phyloP scores from a whole-genome alignment of 1,140 invertebrate genomes.

The Drosophila teissieri region DNA sequence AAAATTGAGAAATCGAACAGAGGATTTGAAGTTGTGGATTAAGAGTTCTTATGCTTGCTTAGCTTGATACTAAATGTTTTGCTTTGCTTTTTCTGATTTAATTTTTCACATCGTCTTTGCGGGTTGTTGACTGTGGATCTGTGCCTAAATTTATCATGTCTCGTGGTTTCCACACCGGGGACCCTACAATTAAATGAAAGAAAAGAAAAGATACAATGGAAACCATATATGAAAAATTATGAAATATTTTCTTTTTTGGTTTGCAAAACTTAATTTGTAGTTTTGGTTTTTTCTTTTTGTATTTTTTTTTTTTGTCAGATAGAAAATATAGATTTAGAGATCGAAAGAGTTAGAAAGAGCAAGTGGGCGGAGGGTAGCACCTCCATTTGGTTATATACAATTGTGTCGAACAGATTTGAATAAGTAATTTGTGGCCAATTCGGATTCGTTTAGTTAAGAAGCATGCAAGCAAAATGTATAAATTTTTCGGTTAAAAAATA shows the following conservation, averaged over 20 bases:
- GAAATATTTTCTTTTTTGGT: constrained; percentile 55
- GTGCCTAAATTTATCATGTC: constrained; percentile 87
- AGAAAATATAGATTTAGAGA: constrained; percentile 50
- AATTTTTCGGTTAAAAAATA: constrained; percentile 57
- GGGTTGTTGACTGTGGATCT: constrained; percentile 85
- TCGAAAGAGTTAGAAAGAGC: constrained; percentile 36
- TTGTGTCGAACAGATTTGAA: constrained; percentile 29
- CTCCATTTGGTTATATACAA: constrained; percentile 44
- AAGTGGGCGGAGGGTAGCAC: constrained; percentile 18
- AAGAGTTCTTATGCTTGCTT: constrained; percentile 63
- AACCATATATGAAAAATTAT: constrained; percentile 84
- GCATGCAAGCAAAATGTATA: constrained; percentile 43
- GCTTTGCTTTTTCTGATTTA: constrained; percentile 83
- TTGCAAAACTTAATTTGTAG: constrained; percentile 52
- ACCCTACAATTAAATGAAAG: constrained; percentile 89
- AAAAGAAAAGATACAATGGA: constrained; percentile 84
- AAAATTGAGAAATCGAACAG: constrained; percentile 65
- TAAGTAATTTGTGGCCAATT: constrained; percentile 40
- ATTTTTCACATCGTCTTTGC: constrained; percentile 85
- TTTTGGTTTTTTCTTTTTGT: constrained; percentile 18
- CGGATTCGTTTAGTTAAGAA: constrained; percentile 37
- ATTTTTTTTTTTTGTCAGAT: constrained; percentile 25
- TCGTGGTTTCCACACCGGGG: constrained; percentile 96
- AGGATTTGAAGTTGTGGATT: constrained; percentile 52
- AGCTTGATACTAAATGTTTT: constrained; percentile 62